Conservation (phyloP, 2,797 vertebrate genomes). For the Myripristis murdjan region DNA sequence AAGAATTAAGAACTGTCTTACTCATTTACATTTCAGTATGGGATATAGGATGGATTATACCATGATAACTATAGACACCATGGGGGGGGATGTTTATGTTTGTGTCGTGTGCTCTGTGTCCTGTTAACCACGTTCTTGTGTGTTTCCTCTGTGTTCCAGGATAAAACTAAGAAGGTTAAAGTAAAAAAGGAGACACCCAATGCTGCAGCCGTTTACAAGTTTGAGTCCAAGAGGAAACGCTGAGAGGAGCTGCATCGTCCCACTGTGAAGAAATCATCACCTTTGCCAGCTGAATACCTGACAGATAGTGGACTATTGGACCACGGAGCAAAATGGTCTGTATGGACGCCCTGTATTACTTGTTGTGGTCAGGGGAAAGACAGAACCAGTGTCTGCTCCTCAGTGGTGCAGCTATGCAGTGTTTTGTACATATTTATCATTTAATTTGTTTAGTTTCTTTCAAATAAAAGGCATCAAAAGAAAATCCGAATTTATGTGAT, state of each 20-base stretch:
- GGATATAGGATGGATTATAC: not conserved
- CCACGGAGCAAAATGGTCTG: not conserved
- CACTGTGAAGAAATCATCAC: not conserved
- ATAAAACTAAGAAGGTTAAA: constrained; percentile 93
- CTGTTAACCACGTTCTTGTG: not conserved
- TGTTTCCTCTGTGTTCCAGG: constrained; percentile 80
- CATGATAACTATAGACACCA: not conserved
- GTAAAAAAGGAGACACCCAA: constrained; percentile 90
- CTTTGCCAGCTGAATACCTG: not conserved
- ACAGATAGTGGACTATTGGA: constrained; percentile 18
- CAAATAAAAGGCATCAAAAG: constrained; percentile 56
- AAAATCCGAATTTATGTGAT: not conserved
- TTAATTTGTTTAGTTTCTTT: constrained; percentile 28
- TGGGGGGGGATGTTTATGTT: not conserved
- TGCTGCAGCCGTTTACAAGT: constrained; percentile 93
- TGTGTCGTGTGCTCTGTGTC: not conserved
- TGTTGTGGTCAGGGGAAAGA: not conserved
- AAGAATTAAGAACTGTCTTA: too few species aligned
- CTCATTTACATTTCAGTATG: too few species aligned
- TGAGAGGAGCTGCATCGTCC: constrained; percentile 60
- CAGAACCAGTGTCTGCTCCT: not conserved
- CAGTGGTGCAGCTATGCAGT: not conserved
- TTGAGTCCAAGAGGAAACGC: constrained; percentile 91
- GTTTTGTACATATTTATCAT: constrained; percentile 75
- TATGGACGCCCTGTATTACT: not conserved